These are phyloP conservation scores for Piezodorus guildinii DNA, from an alignment of 1,140 invertebrate genomes.

Conservation along the genomic window DNA sequence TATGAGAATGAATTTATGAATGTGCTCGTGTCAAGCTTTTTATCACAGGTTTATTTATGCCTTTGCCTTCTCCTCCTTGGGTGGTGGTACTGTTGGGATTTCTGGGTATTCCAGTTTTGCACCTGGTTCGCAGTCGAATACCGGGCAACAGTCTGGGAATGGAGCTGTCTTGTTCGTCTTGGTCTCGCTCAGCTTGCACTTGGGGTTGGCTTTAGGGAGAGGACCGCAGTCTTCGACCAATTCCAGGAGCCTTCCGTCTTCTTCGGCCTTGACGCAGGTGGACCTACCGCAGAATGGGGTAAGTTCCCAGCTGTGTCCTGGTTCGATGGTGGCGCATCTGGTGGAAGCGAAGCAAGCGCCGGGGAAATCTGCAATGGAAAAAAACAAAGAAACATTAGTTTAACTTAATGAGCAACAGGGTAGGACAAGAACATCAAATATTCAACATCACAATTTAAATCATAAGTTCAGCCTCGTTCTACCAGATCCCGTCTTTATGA, in stretches of 20 bases:
- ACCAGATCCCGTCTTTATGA: too few species aligned
- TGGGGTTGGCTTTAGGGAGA: constrained; percentile 68
- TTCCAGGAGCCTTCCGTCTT: constrained; percentile 59
- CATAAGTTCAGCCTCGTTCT: too few species aligned
- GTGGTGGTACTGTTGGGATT: constrained; percentile 50
- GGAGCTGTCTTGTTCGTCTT: constrained; percentile 77
- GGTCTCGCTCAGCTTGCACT: constrained; percentile 67
- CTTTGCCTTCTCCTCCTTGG: constrained; percentile 33
- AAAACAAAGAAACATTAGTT: neutral
- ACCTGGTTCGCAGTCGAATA: constrained; percentile 71
- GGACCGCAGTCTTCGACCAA: constrained; percentile 79
- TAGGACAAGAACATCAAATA: too few species aligned
- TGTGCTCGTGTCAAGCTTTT: neutral
- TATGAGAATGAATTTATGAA: neutral
- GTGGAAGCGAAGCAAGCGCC: constrained; percentile 80
- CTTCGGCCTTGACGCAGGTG: constrained; percentile 63
- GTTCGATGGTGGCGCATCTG: constrained; percentile 72
- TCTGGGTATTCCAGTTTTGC: constrained; percentile 74
- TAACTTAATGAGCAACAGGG: too few species aligned
- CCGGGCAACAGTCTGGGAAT: constrained; percentile 74
- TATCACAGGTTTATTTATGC: constrained; percentile 9
- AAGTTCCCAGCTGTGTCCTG: constrained; percentile 69
- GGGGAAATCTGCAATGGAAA: constrained; percentile 60
- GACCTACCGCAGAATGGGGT: constrained; percentile 77
- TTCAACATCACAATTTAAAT: too few species aligned